Evolutionary conservation across 2,888 invertebrate genomes (phyloP).

Genomic region (Andrena bucephala): DNA sequence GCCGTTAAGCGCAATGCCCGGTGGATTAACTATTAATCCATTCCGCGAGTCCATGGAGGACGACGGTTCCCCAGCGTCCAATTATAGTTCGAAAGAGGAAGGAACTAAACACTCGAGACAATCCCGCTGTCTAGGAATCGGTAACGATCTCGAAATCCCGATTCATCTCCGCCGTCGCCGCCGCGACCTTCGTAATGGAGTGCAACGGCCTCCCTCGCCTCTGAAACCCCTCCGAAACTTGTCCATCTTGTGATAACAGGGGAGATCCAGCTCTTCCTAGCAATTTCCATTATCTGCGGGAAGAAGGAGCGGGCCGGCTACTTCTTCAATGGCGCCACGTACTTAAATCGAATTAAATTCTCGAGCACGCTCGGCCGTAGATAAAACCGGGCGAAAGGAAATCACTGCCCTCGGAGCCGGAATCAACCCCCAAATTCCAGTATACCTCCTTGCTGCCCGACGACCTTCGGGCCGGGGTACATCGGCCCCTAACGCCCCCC

Average conservation of each 20-base stretch:
- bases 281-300: slow-evolving; percentile 1
- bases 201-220: slow-evolving; percentile 45
- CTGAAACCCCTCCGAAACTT: slow-evolving; percentile 18
- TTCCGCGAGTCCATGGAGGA: slow-evolving; percentile 22
- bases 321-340: no score
- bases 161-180: slow-evolving; percentile 50
- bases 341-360: slow-evolving; percentile 21
- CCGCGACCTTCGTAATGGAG: slow-evolving; percentile 37
- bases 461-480: slow-evolving; percentile 59
- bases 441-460: slow-evolving; percentile 53
- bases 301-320: not conserved
- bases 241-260: not conserved
- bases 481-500: slow-evolving; percentile 50
- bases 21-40: slow-evolving; percentile 44
- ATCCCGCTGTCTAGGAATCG: slow-evolving; percentile 49
- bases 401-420: slow-evolving; percentile 1
- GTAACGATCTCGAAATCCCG: slow-evolving; percentile 57
- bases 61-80: slow-evolving; percentile 40
- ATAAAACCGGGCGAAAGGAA: slow-evolving; percentile 9
- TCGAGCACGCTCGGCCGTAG: not conserved
- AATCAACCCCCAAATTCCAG: slow-evolving; percentile 46
- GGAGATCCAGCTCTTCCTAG: not conserved
- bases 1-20: not conserved
- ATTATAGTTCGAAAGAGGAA: slow-evolving; percentile 37
- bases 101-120: slow-evolving; percentile 39